Evolutionary conservation across 2,888 invertebrate genomes (phyloP).

Genomic region (Volucella inflata): DNA sequence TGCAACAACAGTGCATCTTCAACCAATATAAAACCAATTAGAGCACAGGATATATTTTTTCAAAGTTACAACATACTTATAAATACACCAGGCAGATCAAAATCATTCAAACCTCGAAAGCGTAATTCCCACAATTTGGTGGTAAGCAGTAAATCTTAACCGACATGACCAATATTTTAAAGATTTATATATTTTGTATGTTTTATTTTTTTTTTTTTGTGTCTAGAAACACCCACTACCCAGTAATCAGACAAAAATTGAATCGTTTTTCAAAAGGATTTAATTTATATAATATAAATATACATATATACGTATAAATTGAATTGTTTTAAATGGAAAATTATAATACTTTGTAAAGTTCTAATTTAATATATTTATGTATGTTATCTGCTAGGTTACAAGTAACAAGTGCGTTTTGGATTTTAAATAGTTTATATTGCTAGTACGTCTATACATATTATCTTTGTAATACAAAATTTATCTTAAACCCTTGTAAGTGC

Average conservation of each 20-base stretch:
- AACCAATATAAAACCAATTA: not conserved
- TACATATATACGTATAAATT: not conserved
- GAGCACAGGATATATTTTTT: slow-evolving; percentile 14
- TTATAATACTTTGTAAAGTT: too few species aligned
- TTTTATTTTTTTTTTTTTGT: not conserved
- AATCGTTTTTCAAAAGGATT: slow-evolving; percentile 64
- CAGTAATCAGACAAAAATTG: slow-evolving; percentile 62
- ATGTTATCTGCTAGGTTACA: too few species aligned
- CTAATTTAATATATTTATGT: too few species aligned
- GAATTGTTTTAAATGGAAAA: not conserved
- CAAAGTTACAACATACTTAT: slow-evolving; percentile 26
- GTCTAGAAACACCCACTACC: slow-evolving; percentile 19
- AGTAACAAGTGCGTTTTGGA: too few species aligned
- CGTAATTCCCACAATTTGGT: slow-evolving; percentile 19
- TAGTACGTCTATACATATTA: too few species aligned
- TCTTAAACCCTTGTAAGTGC: too few species aligned
- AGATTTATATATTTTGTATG: not conserved
- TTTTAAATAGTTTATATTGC: too few species aligned
- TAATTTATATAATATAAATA: not conserved
- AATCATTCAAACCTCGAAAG: slow-evolving; percentile 12
- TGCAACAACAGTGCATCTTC: not conserved
- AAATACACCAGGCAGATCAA: slow-evolving; percentile 9
- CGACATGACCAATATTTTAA: not conserved
- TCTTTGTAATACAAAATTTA: too few species aligned
- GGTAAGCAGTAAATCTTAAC: slow-evolving; percentile 7